These are phyloP conservation scores for Forbesichthys agassizii DNA, from an alignment of 2,113 vertebrate genomes.

Conservation along the genomic window DNA sequence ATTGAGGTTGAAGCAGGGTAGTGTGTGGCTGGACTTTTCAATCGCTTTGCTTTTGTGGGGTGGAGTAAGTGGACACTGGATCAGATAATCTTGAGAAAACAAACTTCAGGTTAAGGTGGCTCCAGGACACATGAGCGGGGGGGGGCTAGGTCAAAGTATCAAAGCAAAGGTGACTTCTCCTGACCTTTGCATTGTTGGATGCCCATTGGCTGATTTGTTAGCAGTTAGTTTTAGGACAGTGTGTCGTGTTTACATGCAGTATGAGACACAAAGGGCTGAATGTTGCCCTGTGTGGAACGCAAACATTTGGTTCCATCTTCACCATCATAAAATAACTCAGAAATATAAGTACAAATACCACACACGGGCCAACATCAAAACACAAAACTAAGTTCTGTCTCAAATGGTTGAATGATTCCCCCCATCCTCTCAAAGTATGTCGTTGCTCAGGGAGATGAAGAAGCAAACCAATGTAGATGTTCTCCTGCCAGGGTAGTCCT, in stretches of 20 bases:
- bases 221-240: constrained; percentile 27
- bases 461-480: constrained; percentile 4
- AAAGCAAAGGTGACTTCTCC: constrained; percentile 8
- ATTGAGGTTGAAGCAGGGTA: background rate
- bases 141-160: constrained; percentile 28
- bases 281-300: background rate
- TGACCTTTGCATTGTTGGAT: constrained; percentile 11
- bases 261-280: background rate
- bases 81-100: constrained; percentile 68
- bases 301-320: background rate
- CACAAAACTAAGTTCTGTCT: constrained; percentile 4
- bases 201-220: constrained; percentile 37
- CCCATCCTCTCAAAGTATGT: background rate
- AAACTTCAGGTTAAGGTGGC: constrained; percentile 53
- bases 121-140: constrained; percentile 46
- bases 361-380: constrained; percentile 18
- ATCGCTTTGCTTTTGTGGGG: constrained; percentile 24
- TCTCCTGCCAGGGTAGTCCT: background rate
- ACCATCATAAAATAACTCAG: constrained; percentile 1
- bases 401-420: constrained; percentile 4
- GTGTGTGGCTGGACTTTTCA: constrained; percentile 28
- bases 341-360: constrained; percentile 19
- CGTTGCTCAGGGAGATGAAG: constrained; percentile 16
- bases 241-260: constrained; percentile 23
- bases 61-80: constrained; percentile 47